A percentile compares a stretch with the other conserved stretches of the same genome.
Evolutionary conservation across 2,113 vertebrate species (phyloP).

Genomic region (Cyanocitta stelleri): DNA sequence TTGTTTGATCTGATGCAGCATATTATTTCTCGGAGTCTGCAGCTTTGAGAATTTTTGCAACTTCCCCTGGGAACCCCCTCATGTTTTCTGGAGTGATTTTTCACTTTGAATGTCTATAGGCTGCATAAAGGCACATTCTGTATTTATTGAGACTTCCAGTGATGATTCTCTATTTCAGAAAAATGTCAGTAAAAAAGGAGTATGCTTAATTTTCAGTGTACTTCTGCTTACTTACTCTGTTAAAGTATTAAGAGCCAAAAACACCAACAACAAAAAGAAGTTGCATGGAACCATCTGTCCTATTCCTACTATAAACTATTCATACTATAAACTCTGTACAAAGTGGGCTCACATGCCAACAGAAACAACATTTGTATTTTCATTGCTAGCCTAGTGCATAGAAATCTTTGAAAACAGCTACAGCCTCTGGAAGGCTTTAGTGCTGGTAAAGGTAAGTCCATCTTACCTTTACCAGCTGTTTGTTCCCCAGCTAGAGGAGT

Average conservation of each 20-base stretch:
- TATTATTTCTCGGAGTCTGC: background rate
- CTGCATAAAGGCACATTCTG: background rate
- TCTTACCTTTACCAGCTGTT: background rate
- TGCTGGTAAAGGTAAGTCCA: background rate
- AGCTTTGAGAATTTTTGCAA: background rate
- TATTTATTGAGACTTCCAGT: background rate
- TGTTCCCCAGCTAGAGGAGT: background rate
- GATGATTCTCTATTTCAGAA: background rate
- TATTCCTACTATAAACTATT: background rate
- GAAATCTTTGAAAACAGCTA: background rate
- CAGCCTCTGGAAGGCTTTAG: background rate
- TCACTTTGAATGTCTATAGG: background rate
- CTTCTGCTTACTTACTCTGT: background rate
- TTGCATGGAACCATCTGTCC: background rate
- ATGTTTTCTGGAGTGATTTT: background rate
- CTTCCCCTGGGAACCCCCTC: background rate
- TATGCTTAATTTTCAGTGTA: background rate
- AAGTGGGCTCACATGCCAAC: background rate
- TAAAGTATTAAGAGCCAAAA: background rate
- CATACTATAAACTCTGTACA: background rate
- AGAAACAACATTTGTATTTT: background rate
- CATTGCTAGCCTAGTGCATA: background rate
- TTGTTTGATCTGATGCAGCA: background rate
- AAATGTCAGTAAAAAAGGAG: background rate
- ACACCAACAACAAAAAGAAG: background rate